phyloP scores from a whole-genome alignment of 2,797 vertebrate species.

The Cetoscarus ocellatus region DNA sequence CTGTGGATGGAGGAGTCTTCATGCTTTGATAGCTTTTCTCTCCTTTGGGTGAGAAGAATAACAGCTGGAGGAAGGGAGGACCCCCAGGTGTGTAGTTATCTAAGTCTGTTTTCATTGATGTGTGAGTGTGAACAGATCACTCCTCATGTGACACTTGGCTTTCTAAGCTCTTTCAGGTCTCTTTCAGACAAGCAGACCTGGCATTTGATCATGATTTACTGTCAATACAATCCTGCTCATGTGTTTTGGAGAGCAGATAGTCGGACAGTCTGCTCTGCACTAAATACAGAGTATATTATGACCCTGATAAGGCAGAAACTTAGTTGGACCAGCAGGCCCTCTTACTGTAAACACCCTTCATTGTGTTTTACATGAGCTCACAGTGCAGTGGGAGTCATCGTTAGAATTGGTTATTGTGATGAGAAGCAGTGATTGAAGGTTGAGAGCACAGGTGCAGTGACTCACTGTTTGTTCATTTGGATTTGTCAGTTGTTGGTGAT shows the following conservation, averaged over 20 bases:
- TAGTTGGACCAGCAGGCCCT: slow-evolving; percentile 7
- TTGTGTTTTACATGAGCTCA: slow-evolving; percentile 29
- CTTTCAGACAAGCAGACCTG: background rate
- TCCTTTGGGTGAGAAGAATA: slow-evolving; percentile 21
- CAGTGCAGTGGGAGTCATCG: slow-evolving; percentile 27
- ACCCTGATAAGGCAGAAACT: slow-evolving; percentile 22
- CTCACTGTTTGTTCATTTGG: slow-evolving; percentile 79
- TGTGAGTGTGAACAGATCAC: slow-evolving; percentile 18
- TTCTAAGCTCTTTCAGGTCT: slow-evolving; percentile 18
- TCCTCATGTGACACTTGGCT: slow-evolving; percentile 15
- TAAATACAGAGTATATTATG: slow-evolving; percentile 11
- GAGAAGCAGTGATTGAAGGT: slow-evolving; percentile 75
- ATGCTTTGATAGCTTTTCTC: slow-evolving; percentile 5
- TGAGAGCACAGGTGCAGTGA: slow-evolving; percentile 71
- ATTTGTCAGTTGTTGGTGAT: slow-evolving; percentile 72
- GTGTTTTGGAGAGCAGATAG: slow-evolving; percentile 18
- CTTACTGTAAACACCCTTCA: slow-evolving; percentile 15
- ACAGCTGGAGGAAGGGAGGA: slow-evolving; percentile 24
- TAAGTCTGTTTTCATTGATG: slow-evolving; percentile 30
- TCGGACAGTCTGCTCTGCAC: slow-evolving; percentile 12
- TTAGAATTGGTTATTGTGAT: slow-evolving; percentile 57
- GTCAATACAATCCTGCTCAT: slow-evolving; percentile 11
- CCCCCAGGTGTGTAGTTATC: slow-evolving; percentile 19
- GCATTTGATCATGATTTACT: slow-evolving; percentile 32
- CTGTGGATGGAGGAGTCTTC: slow-evolving; percentile 7